Conservation (phyloP, 2,113 vertebrate genomes). For the Phaetusa simplex region DNA sequence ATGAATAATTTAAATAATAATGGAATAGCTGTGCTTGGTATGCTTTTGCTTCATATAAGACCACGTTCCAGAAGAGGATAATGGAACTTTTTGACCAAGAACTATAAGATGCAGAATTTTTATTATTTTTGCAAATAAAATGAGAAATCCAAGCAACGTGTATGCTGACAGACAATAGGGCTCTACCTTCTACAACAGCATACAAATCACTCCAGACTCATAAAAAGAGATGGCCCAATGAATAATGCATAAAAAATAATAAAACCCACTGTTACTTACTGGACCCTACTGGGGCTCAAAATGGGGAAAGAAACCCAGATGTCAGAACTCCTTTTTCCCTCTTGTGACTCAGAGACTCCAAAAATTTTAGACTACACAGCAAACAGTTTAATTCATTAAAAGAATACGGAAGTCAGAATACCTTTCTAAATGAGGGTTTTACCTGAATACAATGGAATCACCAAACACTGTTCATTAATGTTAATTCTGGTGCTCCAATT, state of each 20-base stretch:
- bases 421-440: background rate
- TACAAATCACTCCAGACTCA: slow-evolving; percentile 28
- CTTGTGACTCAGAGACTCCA: background rate
- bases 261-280: background rate
- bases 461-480: background rate
- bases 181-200: background rate
- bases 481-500: background rate
- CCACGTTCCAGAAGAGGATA: background rate
- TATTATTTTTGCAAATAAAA: slow-evolving; percentile 45
- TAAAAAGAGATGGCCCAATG: slow-evolving; percentile 5
- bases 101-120: background rate
- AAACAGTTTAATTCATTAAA: background rate
- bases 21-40: slow-evolving; percentile 21
- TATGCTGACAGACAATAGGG: background rate
- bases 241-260: slow-evolving; percentile 35
- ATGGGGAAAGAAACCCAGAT: background rate
- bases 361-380: background rate
- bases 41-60: slow-evolving; percentile 17
- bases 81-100: slow-evolving; percentile 28
- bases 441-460: background rate
- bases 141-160: background rate
- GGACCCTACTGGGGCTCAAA: background rate
- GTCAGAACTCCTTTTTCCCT: background rate
- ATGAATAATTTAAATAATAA: slow-evolving; percentile 64
- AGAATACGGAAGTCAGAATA: background rate